Evolutionary conservation across 2,888 invertebrate species (phyloP).

Genomic region (Orthosia gracilis): DNA sequence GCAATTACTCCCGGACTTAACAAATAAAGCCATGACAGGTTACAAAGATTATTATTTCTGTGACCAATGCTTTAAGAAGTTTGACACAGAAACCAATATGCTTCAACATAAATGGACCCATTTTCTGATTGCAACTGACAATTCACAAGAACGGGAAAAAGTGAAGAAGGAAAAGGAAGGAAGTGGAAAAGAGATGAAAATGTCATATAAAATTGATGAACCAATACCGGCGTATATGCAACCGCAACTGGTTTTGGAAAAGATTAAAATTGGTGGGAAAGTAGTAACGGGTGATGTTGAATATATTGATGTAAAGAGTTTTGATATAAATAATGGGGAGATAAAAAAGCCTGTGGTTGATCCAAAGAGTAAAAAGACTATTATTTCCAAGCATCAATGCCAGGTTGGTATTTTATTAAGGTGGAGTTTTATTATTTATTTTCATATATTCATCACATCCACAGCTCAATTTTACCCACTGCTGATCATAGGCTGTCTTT

Average conservation of each 20-base stretch:
- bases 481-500: background rate
- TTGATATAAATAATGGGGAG: conserved; percentile 51
- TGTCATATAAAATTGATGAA: conserved; percentile 73
- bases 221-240: conserved; percentile 76
- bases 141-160: conserved; percentile 68
- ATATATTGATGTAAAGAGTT: conserved; percentile 57
- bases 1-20: conserved; percentile 77
- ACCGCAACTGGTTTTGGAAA: conserved; percentile 77
- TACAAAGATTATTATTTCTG: conserved; percentile 84
- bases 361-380: conserved; percentile 78
- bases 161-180: conserved; percentile 6
- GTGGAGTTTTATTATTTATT: background rate
- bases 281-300: conserved; percentile 28
- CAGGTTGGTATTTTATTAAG: conserved; percentile 72
- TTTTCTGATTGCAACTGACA: conserved; percentile 78
- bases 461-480: background rate
- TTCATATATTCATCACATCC: background rate
- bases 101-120: conserved; percentile 86
- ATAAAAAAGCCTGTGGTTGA: conserved; percentile 75
- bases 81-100: conserved; percentile 82
- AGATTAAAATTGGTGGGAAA: conserved; percentile 65
- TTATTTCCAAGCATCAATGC: conserved; percentile 81
- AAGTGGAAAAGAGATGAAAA: conserved; percentile 53
- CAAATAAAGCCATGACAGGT: conserved; percentile 79
- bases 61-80: conserved; percentile 82